These are phyloP conservation scores for Andrena dorsata DNA, from an alignment of 2,888 invertebrate species.

Conservation along the genomic window DNA sequence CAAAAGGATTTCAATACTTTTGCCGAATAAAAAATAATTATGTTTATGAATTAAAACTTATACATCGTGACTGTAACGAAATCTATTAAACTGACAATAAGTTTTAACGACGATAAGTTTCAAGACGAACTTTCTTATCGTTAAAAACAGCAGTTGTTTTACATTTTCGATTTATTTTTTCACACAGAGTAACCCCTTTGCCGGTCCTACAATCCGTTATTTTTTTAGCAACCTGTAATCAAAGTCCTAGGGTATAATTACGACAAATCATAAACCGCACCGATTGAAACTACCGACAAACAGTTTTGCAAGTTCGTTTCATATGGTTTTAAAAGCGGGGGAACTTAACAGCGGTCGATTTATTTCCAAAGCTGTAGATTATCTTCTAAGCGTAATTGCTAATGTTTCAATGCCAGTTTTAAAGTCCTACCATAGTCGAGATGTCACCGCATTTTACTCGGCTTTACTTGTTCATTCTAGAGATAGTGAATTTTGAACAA, in stretches of 20 bases:
- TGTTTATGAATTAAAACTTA: background rate
- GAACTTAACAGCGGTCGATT: conserved; percentile 21
- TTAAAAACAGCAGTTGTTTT: background rate
- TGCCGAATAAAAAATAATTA: background rate
- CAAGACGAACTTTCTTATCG: background rate
- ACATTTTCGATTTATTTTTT: background rate
- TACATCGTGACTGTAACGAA: background rate
- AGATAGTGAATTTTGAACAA: background rate
- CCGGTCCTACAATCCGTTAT: background rate
- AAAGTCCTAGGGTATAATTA: background rate
- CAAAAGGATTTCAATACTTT: no score
- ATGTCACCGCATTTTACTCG: background rate
- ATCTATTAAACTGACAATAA: background rate
- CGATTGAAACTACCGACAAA: conserved; percentile 25
- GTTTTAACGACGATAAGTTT: background rate
- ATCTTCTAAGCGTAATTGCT: conserved; percentile 43
- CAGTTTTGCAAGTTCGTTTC: conserved; percentile 23
- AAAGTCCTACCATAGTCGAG: conserved; percentile 37
- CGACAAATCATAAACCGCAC: conserved; percentile 21
- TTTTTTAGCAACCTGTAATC: background rate
- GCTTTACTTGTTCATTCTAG: background rate
- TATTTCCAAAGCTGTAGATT: conserved; percentile 29
- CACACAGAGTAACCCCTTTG: background rate
- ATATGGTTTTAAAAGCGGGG: conserved; percentile 32
- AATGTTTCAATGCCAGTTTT: conserved; percentile 21